These are phyloP conservation scores for Stegostoma tigrinum DNA, from an alignment of 2,113 vertebrate species.

Conservation along the genomic window DNA sequence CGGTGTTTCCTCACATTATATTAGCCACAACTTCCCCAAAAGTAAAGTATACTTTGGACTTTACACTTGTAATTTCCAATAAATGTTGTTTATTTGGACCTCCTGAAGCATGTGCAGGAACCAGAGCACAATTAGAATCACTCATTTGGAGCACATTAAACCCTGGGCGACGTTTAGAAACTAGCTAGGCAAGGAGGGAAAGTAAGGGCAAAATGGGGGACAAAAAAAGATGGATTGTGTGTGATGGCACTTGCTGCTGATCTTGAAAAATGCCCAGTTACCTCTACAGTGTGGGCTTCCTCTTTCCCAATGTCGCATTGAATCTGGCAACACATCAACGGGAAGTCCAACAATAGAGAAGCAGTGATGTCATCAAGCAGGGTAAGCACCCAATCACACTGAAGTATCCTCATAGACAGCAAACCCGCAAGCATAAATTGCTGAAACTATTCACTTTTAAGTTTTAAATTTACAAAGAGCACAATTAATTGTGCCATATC, in stretches of 20 bases:
- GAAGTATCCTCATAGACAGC: too few relatives aligned
- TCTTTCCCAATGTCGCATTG: neutral
- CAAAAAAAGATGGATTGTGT: neutral
- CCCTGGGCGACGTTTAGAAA: neutral
- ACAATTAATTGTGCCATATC: neutral
- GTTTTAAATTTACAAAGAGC: neutral
- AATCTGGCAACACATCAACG: neutral
- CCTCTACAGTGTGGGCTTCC: neutral
- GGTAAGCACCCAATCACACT: neutral
- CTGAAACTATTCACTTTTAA: neutral
- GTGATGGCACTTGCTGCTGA: neutral
- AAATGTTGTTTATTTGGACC: neutral
- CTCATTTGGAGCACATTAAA: neutral
- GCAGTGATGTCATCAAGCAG: neutral
- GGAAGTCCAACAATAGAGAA: neutral
- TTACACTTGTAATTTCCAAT: neutral
- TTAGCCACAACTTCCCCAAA: neutral
- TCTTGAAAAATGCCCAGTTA: neutral
- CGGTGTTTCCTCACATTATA: neutral
- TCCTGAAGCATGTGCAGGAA: neutral
- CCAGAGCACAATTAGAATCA: neutral
- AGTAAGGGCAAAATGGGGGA: neutral
- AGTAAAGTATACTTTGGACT: neutral
- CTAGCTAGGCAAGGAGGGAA: neutral
- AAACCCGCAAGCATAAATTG: neutral